Percentiles rank a stretch among this genome's conserved stretches.
Evolutionary conservation across 2,888 invertebrate species (phyloP).

Genomic region (Acanthosepion lycidas): DNA sequence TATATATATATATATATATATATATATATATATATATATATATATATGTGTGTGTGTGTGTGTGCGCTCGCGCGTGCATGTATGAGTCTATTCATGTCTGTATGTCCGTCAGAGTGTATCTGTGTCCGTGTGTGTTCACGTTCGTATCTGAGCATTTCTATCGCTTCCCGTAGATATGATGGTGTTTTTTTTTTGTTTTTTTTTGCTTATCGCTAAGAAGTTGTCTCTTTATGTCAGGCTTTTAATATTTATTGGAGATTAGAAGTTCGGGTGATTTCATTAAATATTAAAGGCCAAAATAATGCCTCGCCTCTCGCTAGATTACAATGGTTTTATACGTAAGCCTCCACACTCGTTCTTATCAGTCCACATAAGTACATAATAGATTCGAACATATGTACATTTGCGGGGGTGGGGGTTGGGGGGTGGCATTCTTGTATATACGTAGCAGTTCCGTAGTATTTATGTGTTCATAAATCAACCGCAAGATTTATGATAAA

Average conservation of each 20-base stretch:
- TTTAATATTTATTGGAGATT: constrained; percentile 13
- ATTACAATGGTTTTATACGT: neutral
- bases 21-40: neutral
- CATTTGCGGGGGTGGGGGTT: neutral
- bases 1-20: neutral
- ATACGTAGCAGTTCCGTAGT: neutral
- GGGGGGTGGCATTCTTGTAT: neutral
- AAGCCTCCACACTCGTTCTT: neutral
- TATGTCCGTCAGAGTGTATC: neutral
- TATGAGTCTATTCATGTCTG: neutral
- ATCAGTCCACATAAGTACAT: neutral
- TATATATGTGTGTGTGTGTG: neutral
- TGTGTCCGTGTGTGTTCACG: neutral
- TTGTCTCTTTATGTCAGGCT: neutral
- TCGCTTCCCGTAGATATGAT: neutral
- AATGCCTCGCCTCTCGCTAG: neutral
- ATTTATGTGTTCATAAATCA: constrained; percentile 23
- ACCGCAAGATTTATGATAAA: neutral
- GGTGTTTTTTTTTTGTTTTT: neutral
- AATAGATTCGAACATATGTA: neutral
- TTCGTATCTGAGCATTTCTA: neutral
- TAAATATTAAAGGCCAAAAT: constrained; percentile 33
- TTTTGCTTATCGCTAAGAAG: neutral
- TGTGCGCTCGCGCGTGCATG: neutral
- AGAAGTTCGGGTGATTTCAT: neutral